phyloP scores from a whole-genome alignment of 2,797 vertebrate genomes.

The Momotus momota region DNA sequence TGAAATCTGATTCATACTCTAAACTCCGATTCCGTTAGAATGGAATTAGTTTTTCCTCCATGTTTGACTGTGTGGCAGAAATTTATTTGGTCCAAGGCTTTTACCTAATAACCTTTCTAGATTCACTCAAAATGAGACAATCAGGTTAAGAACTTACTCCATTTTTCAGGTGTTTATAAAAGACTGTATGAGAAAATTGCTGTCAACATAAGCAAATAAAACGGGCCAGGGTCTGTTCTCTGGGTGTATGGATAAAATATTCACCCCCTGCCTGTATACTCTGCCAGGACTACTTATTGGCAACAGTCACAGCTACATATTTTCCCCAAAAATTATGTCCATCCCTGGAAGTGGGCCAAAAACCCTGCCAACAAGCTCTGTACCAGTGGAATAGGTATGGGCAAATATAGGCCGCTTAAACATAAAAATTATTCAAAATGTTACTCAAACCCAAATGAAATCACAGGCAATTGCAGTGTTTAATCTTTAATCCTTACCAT shows the following conservation, averaged over 20 bases:
- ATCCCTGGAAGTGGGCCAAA: background rate
- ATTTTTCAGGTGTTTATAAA: background rate
- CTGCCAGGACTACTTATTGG: background rate
- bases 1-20: background rate
- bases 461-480: background rate
- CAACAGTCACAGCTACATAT: background rate
- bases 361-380: background rate
- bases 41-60: background rate
- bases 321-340: background rate
- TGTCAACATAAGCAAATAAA: background rate
- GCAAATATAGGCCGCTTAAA: background rate
- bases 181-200: background rate
- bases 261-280: background rate
- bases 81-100: background rate
- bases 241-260: background rate
- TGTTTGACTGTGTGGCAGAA: background rate
- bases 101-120: background rate
- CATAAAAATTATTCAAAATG: background rate
- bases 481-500: slow-evolving; percentile 41
- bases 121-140: background rate
- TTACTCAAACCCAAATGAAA: slow-evolving; percentile 44
- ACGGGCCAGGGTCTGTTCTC: background rate
- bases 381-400: background rate
- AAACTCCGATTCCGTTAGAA: background rate
- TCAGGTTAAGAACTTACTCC: background rate